A percentile compares a stretch with the other conserved stretches of the same genome.
Evolutionary conservation across 53 echinoderm and acorn worm species (phyloP).

Genomic region (Astropecten irregularis): DNA sequence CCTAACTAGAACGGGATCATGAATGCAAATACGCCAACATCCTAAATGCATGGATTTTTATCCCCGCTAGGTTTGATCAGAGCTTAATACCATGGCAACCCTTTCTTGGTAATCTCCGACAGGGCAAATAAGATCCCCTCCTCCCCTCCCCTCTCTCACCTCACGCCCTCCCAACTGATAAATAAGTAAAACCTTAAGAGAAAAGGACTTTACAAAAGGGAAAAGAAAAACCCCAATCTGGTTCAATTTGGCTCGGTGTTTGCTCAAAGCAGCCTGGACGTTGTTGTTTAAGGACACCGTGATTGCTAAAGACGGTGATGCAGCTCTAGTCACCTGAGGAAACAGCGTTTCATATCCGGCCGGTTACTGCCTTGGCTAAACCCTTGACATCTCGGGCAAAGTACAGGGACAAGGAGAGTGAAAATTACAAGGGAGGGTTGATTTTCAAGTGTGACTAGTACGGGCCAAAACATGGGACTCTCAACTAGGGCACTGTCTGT

Average conservation of each 20-base stretch:
- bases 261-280: background rate
- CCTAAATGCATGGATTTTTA: background rate
- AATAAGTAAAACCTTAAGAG: background rate
- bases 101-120: background rate
- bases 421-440: background rate
- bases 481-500: too few relatives aligned
- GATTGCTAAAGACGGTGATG: background rate
- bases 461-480: too few relatives aligned
- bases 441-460: too few relatives aligned
- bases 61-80: background rate
- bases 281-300: background rate
- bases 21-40: background rate
- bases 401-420: background rate
- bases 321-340: background rate
- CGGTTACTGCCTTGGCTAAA: background rate
- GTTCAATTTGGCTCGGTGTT: background rate
- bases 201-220: background rate
- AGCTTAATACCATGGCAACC: background rate
- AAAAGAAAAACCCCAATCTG: background rate
- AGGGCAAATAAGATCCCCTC: background rate
- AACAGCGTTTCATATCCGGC: conserved; percentile 39
- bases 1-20: background rate
- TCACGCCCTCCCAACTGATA: background rate
- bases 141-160: too few relatives aligned
- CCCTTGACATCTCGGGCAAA: conserved; percentile 20